Evolutionary conservation across 2,113 vertebrate genomes (phyloP).

Genomic region (Perognathus longimembris): DNA sequence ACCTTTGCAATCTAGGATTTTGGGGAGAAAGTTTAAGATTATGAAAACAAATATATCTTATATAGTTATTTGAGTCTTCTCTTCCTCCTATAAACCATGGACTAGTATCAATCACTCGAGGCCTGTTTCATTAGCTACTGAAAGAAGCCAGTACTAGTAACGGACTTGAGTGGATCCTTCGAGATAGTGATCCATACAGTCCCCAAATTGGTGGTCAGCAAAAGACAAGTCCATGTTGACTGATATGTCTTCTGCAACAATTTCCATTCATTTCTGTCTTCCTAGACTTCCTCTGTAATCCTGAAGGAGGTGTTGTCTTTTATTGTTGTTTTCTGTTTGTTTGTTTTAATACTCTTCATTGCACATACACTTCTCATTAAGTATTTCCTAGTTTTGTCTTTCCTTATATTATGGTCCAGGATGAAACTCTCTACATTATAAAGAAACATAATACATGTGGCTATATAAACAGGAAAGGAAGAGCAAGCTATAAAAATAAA

Average conservation of each 20-base stretch:
- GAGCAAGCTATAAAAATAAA: not conserved
- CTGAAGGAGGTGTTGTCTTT: too few species aligned
- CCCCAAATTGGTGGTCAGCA: not conserved
- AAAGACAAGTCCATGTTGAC: not conserved
- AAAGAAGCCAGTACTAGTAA: not conserved
- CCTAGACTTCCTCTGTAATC: not conserved
- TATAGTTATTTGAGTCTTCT: not conserved
- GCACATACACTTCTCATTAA: not conserved
- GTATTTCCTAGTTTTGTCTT: not conserved
- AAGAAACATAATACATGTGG: not conserved
- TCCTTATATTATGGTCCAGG: not conserved
- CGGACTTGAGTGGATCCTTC: not conserved
- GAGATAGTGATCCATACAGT: not conserved
- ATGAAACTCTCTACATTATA: not conserved
- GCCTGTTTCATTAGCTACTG: not conserved
- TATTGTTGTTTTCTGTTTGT: not conserved
- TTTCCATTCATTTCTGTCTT: not conserved
- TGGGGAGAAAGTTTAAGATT: not conserved
- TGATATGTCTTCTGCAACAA: not conserved
- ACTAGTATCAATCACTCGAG: not conserved
- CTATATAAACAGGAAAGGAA: not conserved
- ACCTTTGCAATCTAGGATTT: not conserved
- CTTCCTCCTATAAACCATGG: not conserved
- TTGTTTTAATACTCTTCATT: not conserved
- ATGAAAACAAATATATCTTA: not conserved